phyloP scores from a whole-genome alignment of 35 echinoderm and acorn worm genomes.

The Heliocidaris tuberculata region DNA sequence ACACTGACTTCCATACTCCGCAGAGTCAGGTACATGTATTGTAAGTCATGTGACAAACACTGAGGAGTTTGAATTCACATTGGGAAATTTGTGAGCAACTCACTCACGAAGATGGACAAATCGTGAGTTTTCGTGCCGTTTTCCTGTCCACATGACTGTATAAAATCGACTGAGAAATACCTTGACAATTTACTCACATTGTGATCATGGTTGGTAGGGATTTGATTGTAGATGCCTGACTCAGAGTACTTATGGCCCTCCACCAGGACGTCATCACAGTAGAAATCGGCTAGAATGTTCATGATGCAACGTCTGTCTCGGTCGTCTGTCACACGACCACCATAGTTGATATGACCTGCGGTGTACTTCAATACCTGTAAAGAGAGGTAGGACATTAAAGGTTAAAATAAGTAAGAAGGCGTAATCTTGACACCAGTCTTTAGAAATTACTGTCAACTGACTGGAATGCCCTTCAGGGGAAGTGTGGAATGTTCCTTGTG shows the following conservation, averaged over 20 bases:
- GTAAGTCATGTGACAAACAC: no score
- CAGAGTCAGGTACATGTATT: no score
- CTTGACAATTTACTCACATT: conserved; percentile 66
- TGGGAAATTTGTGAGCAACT: no score
- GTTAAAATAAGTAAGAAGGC: no score
- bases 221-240: conserved; percentile 89
- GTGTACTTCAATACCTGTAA: conserved; percentile 90
- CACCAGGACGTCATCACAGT: conserved; percentile 58
- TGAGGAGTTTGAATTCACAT: no score
- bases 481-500: no score
- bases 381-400: background rate
- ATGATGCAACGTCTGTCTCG: conserved; percentile 91
- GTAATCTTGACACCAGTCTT: no score
- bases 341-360: conserved; percentile 98
- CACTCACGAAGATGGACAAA: no score
- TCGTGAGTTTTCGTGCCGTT: no score
- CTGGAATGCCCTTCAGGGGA: no score
- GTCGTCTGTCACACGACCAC: conserved; percentile 93
- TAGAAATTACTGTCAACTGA: no score
- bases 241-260: conserved; percentile 86
- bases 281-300: conserved; percentile 93
- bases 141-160: background rate
- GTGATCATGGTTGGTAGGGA: conserved; percentile 89
- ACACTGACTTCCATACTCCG: no score
- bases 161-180: background rate